A percentile compares a stretch with the other conserved stretches of the same genome.
Conservation (phyloP, 2,113 vertebrate species). For the Pheucticus melanocephalus region DNA sequence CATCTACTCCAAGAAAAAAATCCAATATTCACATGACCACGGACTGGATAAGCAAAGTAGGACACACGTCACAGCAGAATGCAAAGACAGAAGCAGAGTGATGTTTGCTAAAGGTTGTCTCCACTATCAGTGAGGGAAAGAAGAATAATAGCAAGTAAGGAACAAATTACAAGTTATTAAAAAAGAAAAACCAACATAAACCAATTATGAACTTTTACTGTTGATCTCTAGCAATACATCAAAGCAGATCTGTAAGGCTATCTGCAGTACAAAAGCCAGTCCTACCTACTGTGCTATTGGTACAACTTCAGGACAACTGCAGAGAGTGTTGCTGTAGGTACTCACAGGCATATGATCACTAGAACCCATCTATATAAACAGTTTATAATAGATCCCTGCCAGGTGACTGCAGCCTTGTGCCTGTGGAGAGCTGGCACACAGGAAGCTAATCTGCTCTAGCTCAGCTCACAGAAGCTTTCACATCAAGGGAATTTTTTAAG, state of each 20-base stretch:
- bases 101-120: neutral
- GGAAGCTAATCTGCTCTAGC: neutral
- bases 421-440: neutral
- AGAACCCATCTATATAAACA: neutral
- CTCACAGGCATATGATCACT: neutral
- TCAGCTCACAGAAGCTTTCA: neutral
- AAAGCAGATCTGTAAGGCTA: neutral
- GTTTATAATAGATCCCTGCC: neutral
- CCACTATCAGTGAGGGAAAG: neutral
- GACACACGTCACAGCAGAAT: neutral
- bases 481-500: neutral
- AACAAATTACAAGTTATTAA: neutral
- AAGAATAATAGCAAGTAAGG: neutral
- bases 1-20: neutral
- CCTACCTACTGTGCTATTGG: neutral
- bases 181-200: neutral
- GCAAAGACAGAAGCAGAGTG: neutral
- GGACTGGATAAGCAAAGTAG: neutral
- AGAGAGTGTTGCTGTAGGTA: neutral
- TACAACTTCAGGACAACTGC: neutral
- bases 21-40: neutral
- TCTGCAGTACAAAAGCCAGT: neutral
- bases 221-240: neutral
- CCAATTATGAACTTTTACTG: neutral
- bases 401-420: neutral